phyloP scores from a whole-genome alignment of 1,140 invertebrate genomes.

The Drosophila mayri region DNA sequence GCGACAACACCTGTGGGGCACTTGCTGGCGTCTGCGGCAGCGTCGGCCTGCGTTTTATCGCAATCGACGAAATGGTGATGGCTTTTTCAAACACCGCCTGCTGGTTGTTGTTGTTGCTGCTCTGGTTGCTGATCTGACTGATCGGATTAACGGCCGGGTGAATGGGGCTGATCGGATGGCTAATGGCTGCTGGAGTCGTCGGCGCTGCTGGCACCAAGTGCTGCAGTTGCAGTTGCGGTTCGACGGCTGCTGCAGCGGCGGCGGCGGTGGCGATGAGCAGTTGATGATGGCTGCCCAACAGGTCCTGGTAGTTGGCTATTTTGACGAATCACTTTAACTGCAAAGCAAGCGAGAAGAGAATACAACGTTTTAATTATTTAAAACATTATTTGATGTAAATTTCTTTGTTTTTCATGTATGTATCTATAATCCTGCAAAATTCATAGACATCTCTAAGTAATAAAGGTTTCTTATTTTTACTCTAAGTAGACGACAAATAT shows the following conservation, averaged over 20 bases:
- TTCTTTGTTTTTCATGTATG: neutral
- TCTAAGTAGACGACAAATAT: constrained; percentile 39
- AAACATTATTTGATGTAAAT: neutral
- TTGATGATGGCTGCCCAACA: constrained; percentile 80
- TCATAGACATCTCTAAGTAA: neutral
- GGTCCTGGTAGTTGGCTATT: constrained; percentile 79
- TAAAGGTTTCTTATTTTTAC: constrained; percentile 5
- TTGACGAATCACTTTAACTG: constrained; percentile 74
- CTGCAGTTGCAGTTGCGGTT: constrained; percentile 69
- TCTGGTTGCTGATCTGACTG: constrained; percentile 40
- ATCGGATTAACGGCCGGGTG: constrained; percentile 24
- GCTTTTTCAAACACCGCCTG: constrained; percentile 84
- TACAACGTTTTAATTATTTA: neutral
- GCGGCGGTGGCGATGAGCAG: constrained; percentile 67
- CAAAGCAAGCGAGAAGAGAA: neutral
- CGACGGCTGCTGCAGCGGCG: constrained; percentile 53
- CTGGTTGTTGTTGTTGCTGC: constrained; percentile 63
- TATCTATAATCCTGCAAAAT: neutral
- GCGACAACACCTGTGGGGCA: constrained; percentile 85
- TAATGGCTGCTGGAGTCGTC: constrained; percentile 51
- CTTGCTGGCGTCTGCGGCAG: constrained; percentile 85
- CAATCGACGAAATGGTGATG: constrained; percentile 86
- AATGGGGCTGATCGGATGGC: constrained; percentile 16
- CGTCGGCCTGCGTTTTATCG: constrained; percentile 85
- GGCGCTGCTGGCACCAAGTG: constrained; percentile 65